Conservation (phyloP, 2,888 invertebrate genomes). For the Maniola hyperantus region DNA sequence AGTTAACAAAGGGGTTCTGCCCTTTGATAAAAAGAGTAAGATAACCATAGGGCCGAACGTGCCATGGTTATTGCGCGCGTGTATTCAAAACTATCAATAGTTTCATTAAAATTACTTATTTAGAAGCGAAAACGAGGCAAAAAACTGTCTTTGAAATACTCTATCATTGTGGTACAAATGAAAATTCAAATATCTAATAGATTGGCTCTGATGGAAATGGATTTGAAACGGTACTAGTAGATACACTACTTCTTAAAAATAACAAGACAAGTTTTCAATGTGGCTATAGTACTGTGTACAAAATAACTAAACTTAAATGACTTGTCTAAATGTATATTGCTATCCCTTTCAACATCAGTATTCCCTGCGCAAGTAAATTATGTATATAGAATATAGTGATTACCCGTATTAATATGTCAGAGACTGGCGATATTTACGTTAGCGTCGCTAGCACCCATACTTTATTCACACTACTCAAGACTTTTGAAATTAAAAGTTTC, state of each 20-base stretch:
- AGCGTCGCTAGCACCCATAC: no score
- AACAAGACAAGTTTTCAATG: neutral
- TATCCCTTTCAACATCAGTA: no score
- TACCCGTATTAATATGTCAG: no score
- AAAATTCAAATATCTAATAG: slow-evolving; percentile 1
- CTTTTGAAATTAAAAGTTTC: no score
- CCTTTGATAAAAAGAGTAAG: slow-evolving; percentile 48
- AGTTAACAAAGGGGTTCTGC: slow-evolving; percentile 29
- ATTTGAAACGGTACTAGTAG: slow-evolving; percentile 27
- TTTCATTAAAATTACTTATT: slow-evolving; percentile 21
- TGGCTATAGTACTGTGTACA: no score
- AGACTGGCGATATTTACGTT: no score
- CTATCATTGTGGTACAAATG: slow-evolving; percentile 6
- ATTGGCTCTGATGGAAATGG: slow-evolving; percentile 35
- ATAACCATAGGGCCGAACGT: slow-evolving; percentile 67
- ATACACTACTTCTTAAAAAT: neutral
- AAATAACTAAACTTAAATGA: no score
- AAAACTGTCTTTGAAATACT: neutral
- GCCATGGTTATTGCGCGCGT: slow-evolving; percentile 57
- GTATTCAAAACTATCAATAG: slow-evolving; percentile 23
- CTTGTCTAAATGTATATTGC: no score
- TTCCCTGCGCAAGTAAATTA: no score
- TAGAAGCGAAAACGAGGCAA: slow-evolving; percentile 10
- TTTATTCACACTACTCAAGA: no score
- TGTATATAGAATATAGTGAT: no score